Percentiles rank a stretch among this genome's conserved stretches.
Conservation (phyloP, 2,797 vertebrate species). For the Podargus strigoides region DNA sequence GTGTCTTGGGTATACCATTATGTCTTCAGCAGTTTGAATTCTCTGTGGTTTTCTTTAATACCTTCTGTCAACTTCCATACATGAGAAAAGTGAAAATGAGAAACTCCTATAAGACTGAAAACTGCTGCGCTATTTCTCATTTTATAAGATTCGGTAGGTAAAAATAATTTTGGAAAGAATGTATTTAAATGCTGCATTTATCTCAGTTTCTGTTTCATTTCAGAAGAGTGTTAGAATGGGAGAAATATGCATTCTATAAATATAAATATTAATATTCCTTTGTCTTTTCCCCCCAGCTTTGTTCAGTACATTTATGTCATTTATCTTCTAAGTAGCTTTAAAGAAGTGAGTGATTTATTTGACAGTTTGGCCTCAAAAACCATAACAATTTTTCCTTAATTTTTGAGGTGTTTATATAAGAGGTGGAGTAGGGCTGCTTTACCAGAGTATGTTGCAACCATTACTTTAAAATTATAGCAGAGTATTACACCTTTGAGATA, state of each 20-base stretch:
- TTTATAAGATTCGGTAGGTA: background rate
- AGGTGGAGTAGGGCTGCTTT: background rate
- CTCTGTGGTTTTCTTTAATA: background rate
- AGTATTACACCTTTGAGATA: constrained; percentile 11
- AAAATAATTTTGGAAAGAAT: background rate
- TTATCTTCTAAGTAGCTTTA: background rate
- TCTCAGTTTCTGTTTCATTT: background rate
- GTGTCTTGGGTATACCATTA: background rate
- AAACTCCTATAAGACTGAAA: background rate
- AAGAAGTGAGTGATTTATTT: background rate
- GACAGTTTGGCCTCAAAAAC: background rate
- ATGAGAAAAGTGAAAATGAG: background rate
- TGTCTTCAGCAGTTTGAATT: background rate
- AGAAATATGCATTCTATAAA: background rate
- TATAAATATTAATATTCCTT: background rate
- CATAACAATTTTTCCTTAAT: background rate
- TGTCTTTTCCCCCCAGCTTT: background rate
- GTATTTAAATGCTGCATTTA: background rate
- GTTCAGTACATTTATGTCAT: background rate
- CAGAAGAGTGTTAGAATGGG: background rate
- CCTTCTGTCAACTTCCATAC: background rate
- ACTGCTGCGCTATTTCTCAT: background rate
- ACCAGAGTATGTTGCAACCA: background rate
- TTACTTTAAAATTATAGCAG: constrained; percentile 12
- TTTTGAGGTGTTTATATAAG: background rate